Evolutionary conservation across 1,140 invertebrate genomes (phyloP).

Genomic region (Scaptomyza pallida): DNA sequence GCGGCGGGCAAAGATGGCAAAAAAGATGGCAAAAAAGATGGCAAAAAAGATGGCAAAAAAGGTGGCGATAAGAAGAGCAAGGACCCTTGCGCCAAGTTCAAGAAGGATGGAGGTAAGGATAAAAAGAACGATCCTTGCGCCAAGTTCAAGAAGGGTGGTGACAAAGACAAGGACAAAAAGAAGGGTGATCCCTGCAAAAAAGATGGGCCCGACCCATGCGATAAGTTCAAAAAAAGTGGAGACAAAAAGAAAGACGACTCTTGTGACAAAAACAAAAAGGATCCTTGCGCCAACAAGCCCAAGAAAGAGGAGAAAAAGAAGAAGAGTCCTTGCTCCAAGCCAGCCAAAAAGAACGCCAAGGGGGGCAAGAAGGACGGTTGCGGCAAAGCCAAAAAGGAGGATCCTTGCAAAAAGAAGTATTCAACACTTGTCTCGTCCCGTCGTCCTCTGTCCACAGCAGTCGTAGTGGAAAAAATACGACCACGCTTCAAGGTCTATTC

Average conservation of each 20-base stretch:
- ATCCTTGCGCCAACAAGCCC: background rate
- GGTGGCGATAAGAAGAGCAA: conserved; percentile 15
- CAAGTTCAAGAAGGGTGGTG: conserved; percentile 35
- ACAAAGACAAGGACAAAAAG: conserved; percentile 5
- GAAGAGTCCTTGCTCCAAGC: conserved; percentile 44
- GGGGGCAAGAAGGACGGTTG: conserved; percentile 43
- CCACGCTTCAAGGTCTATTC: conserved; percentile 39
- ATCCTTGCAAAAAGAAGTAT: conserved; percentile 47
- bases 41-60: conserved; percentile 40
- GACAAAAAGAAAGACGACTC: conserved; percentile 22
- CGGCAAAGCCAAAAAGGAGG: conserved; percentile 32
- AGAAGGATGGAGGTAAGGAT: conserved; percentile 16
- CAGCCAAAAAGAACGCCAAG: conserved; percentile 4
- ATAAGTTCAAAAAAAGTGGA: conserved; percentile 40
- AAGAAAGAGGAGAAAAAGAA: conserved; percentile 12
- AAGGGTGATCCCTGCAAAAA: no score
- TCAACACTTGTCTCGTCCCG: conserved; percentile 35
- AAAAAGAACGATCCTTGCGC: conserved; percentile 48
- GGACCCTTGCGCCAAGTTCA: conserved; percentile 46
- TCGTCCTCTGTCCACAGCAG: conserved; percentile 30
- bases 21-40: conserved; percentile 7
- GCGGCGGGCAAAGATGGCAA: no score
- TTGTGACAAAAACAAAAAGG: conserved; percentile 11
- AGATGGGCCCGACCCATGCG: conserved; percentile 54
- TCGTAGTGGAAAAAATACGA: background rate